Evolutionary conservation across 2,888 invertebrate genomes (phyloP), one percentile per base, ranked within the genome.

Genomic region (Clusia tigrina): DNA sequence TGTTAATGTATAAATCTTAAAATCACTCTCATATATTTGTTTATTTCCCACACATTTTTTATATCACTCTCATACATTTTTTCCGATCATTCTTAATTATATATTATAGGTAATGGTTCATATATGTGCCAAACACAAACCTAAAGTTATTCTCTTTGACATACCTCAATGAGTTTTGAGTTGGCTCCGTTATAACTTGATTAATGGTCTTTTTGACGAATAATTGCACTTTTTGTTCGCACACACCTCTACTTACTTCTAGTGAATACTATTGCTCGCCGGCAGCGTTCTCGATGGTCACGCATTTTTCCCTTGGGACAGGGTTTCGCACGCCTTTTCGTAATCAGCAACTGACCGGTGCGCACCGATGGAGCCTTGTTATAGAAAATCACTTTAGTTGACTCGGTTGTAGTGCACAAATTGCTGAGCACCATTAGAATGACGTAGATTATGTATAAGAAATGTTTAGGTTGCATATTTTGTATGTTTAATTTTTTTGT

Each of bases 201-300:
- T n/a, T n/a, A n/a, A n/a, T n/a, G n/a, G n/a, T n/a, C n/a, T n/a
- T n/a, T n/a, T n/a, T n/a, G n/a, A n/a, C n/a, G n/a, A n/a, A n/a
- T n/a, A n/a, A n/a, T n/a, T n/a, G n/a, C 32, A 42, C n/a, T 10
- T 42, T 10, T 42, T 17, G n/a, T 32, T 25, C 22, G 18, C 22
- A 55, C 17, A 10, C 22, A 12, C 6, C 55, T 55, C 2, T 26
- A 69, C 71, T 72, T 67, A 73, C 73, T 63, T 66, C 67, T 64
- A 15, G 68, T 71, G 23, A 79, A 81, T 55, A 68, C 71, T 18
- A 80, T 57, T 2, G 78, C 78, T 3, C 76, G 73, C 15, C 81
- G 73, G 60, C 81, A 81, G 5, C 77, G 76, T 68, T 78, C 73
- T 2, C 78, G 78, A 65, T 81, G 78, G 62, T 81, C 81, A 1